Percentiles rank a stretch among this genome's conserved stretches.
phyloP scores from a whole-genome alignment of 2,888 invertebrate genomes.

The Acanthacorydalis orientalis region DNA sequence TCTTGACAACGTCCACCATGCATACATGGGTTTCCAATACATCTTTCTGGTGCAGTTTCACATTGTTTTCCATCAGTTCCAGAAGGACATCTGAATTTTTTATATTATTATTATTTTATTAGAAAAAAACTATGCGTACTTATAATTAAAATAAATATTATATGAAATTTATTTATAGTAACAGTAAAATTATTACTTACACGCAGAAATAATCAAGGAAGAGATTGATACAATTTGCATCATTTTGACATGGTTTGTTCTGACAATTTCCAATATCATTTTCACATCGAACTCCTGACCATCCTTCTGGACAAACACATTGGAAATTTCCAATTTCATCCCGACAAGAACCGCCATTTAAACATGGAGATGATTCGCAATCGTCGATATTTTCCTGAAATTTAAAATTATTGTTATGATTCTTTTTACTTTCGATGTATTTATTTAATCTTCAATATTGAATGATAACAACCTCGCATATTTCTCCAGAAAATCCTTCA shows the following conservation, averaged over 20 bases:
- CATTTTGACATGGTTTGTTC: slow-evolving; percentile 79
- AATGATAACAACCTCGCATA: slow-evolving; percentile 44
- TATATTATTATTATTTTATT: slow-evolving; percentile 3
- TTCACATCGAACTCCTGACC: slow-evolving; percentile 77
- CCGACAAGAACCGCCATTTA: slow-evolving; percentile 75
- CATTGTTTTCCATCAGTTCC: slow-evolving; percentile 95
- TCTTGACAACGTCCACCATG: slow-evolving; percentile 92
- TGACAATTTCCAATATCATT: slow-evolving; percentile 75
- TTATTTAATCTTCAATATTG: slow-evolving; percentile 8
- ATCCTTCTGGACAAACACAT: slow-evolving; percentile 69
- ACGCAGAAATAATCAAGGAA: slow-evolving; percentile 85
- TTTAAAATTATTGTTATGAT: background rate
- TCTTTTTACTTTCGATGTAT: background rate
- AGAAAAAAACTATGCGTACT: no score
- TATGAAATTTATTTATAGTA: background rate
- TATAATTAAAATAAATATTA: slow-evolving; percentile 8
- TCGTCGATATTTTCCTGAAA: slow-evolving; percentile 59
- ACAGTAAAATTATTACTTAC: slow-evolving; percentile 37
- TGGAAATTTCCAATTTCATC: slow-evolving; percentile 73
- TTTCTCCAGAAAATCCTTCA: slow-evolving; percentile 69
- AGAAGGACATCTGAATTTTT: slow-evolving; percentile 55
- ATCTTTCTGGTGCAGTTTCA: slow-evolving; percentile 89
- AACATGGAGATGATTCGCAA: slow-evolving; percentile 68
- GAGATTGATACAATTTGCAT: slow-evolving; percentile 77
- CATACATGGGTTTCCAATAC: slow-evolving; percentile 88